Conservation (phyloP, 2,113 vertebrate genomes). For the Pseudopodoces humilis region DNA sequence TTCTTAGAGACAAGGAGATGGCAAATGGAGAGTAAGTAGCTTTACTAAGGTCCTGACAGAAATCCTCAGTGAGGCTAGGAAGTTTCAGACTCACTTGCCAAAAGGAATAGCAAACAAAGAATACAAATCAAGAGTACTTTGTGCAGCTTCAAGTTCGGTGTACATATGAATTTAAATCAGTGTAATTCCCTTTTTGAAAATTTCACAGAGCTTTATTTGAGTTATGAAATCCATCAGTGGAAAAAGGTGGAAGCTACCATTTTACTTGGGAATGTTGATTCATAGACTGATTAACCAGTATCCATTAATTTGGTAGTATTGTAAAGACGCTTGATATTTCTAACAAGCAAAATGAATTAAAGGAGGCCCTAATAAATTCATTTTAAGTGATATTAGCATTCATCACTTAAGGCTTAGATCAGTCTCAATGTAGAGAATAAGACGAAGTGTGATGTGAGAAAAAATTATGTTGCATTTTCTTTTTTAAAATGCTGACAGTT, state of each 20-base stretch:
- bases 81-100: not conserved
- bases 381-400: not conserved
- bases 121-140: not conserved
- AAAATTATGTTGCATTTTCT: not conserved
- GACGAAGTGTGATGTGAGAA: not conserved
- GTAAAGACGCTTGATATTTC: not conserved
- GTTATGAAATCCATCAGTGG: not conserved
- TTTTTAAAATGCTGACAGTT: not conserved
- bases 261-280: not conserved
- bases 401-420: not conserved
- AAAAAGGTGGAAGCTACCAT: not conserved
- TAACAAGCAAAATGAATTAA: not conserved
- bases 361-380: not conserved
- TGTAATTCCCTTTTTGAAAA: not conserved
- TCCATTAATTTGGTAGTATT: not conserved
- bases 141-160: not conserved
- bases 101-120: not conserved
- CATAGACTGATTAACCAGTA: not conserved
- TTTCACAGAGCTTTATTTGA: not conserved
- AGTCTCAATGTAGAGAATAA: not conserved
- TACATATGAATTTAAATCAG: not conserved
- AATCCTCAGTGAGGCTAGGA: not conserved
- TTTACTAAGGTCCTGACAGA: not conserved
- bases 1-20: not conserved
- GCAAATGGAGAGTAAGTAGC: not conserved